Evolutionary conservation across 2,888 invertebrate genomes (phyloP).

Genomic region (Notocelia uddmanniana): DNA sequence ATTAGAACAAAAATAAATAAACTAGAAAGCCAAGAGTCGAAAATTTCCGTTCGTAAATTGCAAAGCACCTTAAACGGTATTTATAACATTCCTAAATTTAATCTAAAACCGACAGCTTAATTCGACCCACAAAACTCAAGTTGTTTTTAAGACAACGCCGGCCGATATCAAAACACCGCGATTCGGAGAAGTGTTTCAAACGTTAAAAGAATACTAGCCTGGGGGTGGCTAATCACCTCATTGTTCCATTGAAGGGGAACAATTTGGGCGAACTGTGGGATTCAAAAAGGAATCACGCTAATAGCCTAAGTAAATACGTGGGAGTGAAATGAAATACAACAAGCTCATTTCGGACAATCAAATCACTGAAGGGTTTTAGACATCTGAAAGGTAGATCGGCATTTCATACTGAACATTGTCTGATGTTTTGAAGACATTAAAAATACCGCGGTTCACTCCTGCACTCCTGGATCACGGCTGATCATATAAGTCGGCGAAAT

Average conservation of each 20-base stretch:
- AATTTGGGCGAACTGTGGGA: conserved; percentile 60
- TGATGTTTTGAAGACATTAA: no score
- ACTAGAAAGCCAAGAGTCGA: background rate
- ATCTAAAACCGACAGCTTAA: conserved; percentile 19
- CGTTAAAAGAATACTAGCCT: conserved; percentile 62
- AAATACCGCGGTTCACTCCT: no score
- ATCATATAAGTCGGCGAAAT: no score
- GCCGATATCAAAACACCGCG: conserved; percentile 64
- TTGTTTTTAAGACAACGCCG: conserved; percentile 52
- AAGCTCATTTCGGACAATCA: conserved; percentile 6
- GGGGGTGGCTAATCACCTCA: conserved; percentile 71
- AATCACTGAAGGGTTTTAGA: conserved; percentile 4
- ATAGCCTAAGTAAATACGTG: conserved; percentile 1
- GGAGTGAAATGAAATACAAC: conserved; percentile 6
- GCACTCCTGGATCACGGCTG: no score
- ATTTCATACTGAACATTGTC: background rate
- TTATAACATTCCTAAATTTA: background rate
- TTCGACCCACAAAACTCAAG: conserved; percentile 6
- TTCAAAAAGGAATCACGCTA: conserved; percentile 28
- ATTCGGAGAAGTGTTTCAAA: conserved; percentile 66
- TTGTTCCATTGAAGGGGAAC: conserved; percentile 62
- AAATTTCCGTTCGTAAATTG: background rate
- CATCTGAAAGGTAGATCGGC: background rate
- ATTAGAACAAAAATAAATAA: background rate
- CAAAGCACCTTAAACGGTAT: background rate